phyloP scores from a whole-genome alignment of 2,797 vertebrate species.

The Carcharodon carcharias region DNA sequence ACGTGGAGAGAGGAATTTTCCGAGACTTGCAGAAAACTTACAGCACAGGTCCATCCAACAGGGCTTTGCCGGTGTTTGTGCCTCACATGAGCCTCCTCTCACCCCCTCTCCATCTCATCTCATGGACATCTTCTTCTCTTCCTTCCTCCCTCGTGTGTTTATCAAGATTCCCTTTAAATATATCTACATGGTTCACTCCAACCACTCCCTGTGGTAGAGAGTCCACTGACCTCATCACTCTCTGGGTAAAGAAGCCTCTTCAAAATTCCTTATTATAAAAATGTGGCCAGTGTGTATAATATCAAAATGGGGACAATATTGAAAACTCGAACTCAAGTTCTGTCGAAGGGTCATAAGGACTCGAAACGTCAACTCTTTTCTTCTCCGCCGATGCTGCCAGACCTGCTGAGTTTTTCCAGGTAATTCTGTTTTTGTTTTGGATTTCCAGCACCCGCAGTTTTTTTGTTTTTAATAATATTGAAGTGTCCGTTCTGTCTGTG shows the following conservation, averaged over 20 bases:
- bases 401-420: too few species aligned
- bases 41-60: neutral
- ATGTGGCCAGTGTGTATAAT: too few species aligned
- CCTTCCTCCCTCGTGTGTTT: neutral
- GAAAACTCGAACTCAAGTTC: too few species aligned
- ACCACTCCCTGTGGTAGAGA: neutral
- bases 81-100: neutral
- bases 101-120: neutral
- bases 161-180: neutral
- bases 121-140: neutral
- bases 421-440: too few species aligned
- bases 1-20: neutral
- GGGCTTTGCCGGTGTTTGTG: neutral
- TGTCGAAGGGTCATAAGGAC: too few species aligned
- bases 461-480: too few species aligned
- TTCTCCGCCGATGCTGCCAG: too few species aligned
- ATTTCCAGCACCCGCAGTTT: too few species aligned
- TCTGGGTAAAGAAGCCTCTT: neutral
- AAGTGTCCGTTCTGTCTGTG: too few species aligned
- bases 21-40: neutral
- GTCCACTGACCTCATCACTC: neutral
- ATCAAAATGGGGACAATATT: too few species aligned
- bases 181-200: neutral
- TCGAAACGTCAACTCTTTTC: too few species aligned
- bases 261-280: too few species aligned